Percentiles rank a stretch among this genome's conserved stretches.
phyloP scores from a whole-genome alignment of 2,797 vertebrate species.

The Nyctibius grandis region DNA sequence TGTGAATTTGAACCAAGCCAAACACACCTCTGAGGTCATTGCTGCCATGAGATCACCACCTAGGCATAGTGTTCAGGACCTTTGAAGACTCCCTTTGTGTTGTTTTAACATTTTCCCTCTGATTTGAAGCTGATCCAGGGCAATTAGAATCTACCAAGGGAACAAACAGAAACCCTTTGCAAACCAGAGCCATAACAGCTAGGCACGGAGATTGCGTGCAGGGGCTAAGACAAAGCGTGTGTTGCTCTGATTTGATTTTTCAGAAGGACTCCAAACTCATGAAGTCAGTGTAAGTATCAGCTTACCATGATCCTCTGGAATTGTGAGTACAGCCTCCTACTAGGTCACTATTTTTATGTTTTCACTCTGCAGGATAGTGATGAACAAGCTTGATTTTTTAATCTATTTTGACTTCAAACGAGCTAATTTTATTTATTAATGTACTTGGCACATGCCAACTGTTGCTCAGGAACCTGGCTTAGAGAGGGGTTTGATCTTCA shows the following conservation, averaged over 20 bases:
- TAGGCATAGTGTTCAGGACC: background rate
- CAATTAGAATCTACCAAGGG: background rate
- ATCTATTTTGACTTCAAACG: background rate
- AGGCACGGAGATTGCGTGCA: background rate
- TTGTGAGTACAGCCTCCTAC: background rate
- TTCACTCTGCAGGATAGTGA: background rate
- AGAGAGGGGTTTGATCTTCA: background rate
- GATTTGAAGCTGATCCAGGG: background rate
- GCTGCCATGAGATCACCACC: slow-evolving; percentile 46
- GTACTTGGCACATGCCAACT: background rate
- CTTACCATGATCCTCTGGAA: background rate
- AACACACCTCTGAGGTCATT: slow-evolving; percentile 37
- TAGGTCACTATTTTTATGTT: background rate
- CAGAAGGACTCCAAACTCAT: background rate
- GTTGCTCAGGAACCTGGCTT: background rate
- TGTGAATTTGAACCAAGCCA: slow-evolving; percentile 27
- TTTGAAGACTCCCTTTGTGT: background rate
- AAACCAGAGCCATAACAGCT: background rate
- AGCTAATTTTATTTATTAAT: background rate
- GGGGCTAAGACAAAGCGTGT: background rate
- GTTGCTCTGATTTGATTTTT: background rate
- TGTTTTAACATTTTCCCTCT: background rate
- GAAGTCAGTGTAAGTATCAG: background rate
- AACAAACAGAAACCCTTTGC: background rate
- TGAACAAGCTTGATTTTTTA: background rate